phyloP scores from a whole-genome alignment of 2,888 invertebrate genomes.

The Melipona bicolor region DNA sequence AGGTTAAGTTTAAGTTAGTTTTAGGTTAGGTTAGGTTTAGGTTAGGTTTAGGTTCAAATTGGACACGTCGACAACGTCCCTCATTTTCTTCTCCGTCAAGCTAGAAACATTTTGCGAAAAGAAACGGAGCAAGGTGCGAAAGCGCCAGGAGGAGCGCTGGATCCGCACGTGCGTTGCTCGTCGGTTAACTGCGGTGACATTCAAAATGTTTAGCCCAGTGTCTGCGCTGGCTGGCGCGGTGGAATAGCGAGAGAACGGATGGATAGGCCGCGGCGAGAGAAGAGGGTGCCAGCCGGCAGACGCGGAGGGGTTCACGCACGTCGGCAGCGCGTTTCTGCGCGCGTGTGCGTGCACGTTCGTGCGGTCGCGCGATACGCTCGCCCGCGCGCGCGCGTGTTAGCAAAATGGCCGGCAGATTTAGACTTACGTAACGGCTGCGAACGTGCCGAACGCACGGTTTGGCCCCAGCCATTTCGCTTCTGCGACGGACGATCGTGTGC shows the following conservation, averaged over 20 bases:
- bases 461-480: constrained; percentile 50
- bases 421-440: constrained; percentile 77
- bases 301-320: constrained; percentile 48
- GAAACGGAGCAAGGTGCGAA: too few species aligned
- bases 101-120: too few species aligned
- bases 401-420: constrained; percentile 83
- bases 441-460: constrained; percentile 71
- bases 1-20: too few species aligned
- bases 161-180: not conserved
- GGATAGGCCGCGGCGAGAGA: constrained; percentile 11
- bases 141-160: too few species aligned
- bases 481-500: not conserved
- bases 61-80: too few species aligned
- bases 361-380: constrained; percentile 26
- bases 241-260: constrained; percentile 15
- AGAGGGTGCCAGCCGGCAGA: constrained; percentile 28
- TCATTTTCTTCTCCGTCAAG: too few species aligned
- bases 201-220: constrained; percentile 64
- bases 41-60: too few species aligned
- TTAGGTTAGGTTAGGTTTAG: too few species aligned
- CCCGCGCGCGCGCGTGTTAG: constrained; percentile 67
- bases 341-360: not conserved
- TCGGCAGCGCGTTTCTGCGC: not conserved
- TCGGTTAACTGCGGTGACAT: constrained; percentile 70
- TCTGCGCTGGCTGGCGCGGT: not conserved